Percentiles rank a stretch among this genome's conserved stretches.
Evolutionary conservation across 2,797 vertebrate species (phyloP).

Genomic region (Tachyglossus aculeatus): DNA sequence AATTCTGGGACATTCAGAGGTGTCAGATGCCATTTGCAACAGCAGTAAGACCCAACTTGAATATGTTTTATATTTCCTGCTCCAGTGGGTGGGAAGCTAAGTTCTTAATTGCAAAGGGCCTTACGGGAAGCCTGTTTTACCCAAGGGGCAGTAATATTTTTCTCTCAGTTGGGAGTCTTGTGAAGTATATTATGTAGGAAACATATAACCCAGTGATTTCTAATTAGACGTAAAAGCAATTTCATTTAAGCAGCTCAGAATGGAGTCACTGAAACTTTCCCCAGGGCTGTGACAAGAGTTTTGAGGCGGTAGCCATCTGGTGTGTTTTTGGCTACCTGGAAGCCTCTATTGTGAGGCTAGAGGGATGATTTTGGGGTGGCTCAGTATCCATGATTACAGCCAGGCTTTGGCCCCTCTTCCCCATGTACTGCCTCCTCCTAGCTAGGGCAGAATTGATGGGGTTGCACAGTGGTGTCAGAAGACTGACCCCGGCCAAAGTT

Average conservation of each 20-base stretch:
- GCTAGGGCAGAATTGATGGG: too few relatives aligned
- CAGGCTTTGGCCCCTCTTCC: too few relatives aligned
- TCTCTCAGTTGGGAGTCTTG: conserved; percentile 13
- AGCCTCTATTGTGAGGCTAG: too few relatives aligned
- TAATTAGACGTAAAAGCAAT: conserved; percentile 21
- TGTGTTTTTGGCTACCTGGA: too few relatives aligned
- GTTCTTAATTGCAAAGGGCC: conserved; percentile 23
- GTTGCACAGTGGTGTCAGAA: too few relatives aligned
- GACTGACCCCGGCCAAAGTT: too few relatives aligned
- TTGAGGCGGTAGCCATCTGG: too few relatives aligned
- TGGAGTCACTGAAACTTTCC: too few relatives aligned
- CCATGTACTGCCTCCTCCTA: too few relatives aligned
- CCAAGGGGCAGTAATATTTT: conserved; percentile 12
- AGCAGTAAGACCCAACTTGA: neutral
- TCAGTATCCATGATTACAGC: too few relatives aligned
- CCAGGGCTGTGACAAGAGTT: too few relatives aligned
- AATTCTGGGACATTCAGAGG: neutral
- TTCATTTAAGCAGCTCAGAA: conserved; percentile 5
- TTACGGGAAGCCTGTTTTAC: conserved; percentile 32
- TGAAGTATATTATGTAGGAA: neutral
- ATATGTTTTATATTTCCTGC: neutral
- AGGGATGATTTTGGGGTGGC: too few relatives aligned
- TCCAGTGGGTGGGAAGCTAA: conserved; percentile 23
- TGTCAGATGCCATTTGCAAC: conserved; percentile 21
- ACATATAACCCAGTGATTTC: conserved; percentile 6